Evolutionary conservation across 2,113 vertebrate genomes (phyloP), one percentile per base, ranked within the genome.

Genomic region (Epinephelus cyanopodus): DNA sequence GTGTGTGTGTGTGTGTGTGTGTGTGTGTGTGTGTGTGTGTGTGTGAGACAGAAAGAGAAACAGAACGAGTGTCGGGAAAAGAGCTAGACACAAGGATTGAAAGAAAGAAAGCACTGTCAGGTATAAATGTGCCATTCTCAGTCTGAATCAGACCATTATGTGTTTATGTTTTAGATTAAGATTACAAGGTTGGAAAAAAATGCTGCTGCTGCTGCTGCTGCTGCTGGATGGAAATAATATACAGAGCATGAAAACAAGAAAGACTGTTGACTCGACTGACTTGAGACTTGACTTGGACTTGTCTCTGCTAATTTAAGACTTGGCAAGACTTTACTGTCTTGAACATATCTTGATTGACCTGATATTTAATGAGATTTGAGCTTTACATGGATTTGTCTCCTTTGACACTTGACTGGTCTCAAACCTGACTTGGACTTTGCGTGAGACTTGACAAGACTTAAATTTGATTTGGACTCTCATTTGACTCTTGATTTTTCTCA

Each of bases 81-180:
- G 19, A 18, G 15, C 37, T 25, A 15, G 14, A 25, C 53, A 54
- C 21, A 5, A 21, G 17, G 27, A 61, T 0, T 63, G 56, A 79
- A 12, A 64, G 50, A 63, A 64, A 63, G 33, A 50, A 47, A 71
- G 42, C 71, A 21, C 0, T 67, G 80, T 50, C 70, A 57, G 76
- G 39, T 74, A 63, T 8, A 77, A 54, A 73, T 74, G 33, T 47
- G 21, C 56, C 60, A 75, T 79, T 64, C 74, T 77, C 52, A 17
- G 65, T 56, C 68, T 84, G 76, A 89, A 89, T 57, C 72, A 37
- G 53, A 58, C 64, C 74, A 83, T 81, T 74, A 73, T 88, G 75
- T 29, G 13, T 75, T 79, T 73, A 64, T 87, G 78, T 88, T 77
- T 74, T 14, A 63, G 18, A 73, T 53, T 52, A 70, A 53, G 33